Evolutionary conservation across 1,140 invertebrate genomes (phyloP).

Genomic region (Drosophila chauvacae): DNA sequence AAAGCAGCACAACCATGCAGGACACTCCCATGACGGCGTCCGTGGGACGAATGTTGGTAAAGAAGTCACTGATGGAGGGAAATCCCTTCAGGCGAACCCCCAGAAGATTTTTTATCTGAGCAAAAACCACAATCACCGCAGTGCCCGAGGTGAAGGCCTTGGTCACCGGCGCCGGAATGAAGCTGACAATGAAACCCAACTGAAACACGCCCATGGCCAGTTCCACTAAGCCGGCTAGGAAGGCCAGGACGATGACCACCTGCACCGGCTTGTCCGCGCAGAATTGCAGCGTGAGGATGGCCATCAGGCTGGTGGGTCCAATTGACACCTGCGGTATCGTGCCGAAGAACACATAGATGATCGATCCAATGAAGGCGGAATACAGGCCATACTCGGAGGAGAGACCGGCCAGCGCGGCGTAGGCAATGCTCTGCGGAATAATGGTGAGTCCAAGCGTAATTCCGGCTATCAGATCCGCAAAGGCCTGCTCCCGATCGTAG

Average conservation of each 20-base stretch:
- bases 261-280: conserved; percentile 89
- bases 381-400: conserved; percentile 87
- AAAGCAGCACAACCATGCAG: conserved; percentile 89
- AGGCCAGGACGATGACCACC: conserved; percentile 92
- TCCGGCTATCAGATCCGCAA: conserved; percentile 90
- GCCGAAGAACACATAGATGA: conserved; percentile 95
- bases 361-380: conserved; percentile 87
- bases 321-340: conserved; percentile 96
- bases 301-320: conserved; percentile 94
- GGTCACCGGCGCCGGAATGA: conserved; percentile 96
- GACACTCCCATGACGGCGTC: conserved; percentile 89
- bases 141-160: conserved; percentile 97
- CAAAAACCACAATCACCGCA: conserved; percentile 95
- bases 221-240: conserved; percentile 91
- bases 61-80: conserved; percentile 89
- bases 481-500: conserved; percentile 87
- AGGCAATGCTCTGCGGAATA: conserved; percentile 94
- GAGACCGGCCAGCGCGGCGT: conserved; percentile 90
- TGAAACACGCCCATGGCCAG: conserved; percentile 89
- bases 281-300: conserved; percentile 90
- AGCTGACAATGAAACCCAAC: conserved; percentile 94
- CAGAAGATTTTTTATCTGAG: conserved; percentile 93
- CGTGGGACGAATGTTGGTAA: conserved; percentile 86
- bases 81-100: conserved; percentile 91
- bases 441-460: conserved; percentile 92